Base-by-base conservation (phyloP, 2,888 invertebrate genomes). In the Uropetala carovei region DNA sequence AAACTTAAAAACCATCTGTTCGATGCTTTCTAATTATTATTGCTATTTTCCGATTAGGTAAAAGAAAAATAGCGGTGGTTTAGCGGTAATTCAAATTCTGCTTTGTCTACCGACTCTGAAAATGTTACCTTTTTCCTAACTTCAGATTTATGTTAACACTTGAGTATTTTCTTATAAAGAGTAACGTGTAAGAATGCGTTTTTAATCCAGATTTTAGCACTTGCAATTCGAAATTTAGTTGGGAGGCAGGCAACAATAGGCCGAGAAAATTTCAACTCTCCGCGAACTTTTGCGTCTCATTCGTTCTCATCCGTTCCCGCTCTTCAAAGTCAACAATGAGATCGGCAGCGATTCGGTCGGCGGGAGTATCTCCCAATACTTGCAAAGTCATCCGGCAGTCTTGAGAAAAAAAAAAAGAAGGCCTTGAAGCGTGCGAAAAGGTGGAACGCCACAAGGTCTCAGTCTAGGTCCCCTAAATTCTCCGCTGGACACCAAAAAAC, bases 381-480 rank as follows among this genome's bases (percentile, higher is more conserved):
- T 75, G 75, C 75, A 27, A 0, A 22, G 75, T 75, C 75, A 75
- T 75, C 27, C 22, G 27, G 22, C 13, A 27, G 68, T 43, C 43
- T 43, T 43, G 5, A 43, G n/a, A 68, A 68, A 68, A 68, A 68
- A 22, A n/a, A n/a, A n/a, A n/a, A n/a, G n/a, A n/a, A 68, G 68
- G 68, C 68, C 68, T 68, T 68, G 68, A n/a, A 27, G 75, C 75
- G 75, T 75, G 75, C 22, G 75, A 75, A 75, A 22, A 75, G 75
- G 13, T 27, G 22, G 22, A 27, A 0, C 22, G 75, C 22, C 75
- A 75, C 11, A 43, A 0, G 27, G 13, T 75, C 27, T 75, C 11
- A 18, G 75, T 13, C 10, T n/a, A 68, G 68, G n/a, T 68, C 22
- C n/a, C 68, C 68, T 68, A 43, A 43, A 43, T 43, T 43, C 5